These are phyloP conservation scores for Antitype chi DNA, from an alignment of 2,888 invertebrate genomes.

Conservation along the genomic window DNA sequence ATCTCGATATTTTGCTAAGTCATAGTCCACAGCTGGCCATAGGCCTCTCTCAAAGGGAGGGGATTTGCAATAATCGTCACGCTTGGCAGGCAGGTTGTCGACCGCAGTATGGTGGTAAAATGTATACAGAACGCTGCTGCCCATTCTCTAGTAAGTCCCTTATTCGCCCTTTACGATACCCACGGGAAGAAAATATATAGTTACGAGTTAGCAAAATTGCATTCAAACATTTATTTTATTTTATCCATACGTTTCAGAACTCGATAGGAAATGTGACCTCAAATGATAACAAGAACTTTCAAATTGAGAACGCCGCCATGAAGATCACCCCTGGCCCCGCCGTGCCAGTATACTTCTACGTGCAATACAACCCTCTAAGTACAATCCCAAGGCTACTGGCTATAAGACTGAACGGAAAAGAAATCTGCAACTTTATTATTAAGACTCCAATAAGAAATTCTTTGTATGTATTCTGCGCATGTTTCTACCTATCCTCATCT, in stretches of 20 bases:
- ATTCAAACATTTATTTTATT: neutral
- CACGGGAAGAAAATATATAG: no score
- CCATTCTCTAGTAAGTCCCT: no score
- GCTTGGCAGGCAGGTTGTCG: no score
- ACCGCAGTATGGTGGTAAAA: no score
- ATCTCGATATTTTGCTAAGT: no score
- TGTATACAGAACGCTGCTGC: no score
- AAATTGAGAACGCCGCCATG: constrained; percentile 90
- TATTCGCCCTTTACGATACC: no score
- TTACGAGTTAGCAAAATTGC: neutral
- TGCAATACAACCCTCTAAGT: constrained; percentile 88
- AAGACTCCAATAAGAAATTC: neutral
- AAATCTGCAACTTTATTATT: constrained; percentile 85
- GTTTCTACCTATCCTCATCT: neutral
- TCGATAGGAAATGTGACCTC: constrained; percentile 91
- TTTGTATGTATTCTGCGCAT: constrained; percentile 5
- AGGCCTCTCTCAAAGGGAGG: no score
- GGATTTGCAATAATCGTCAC: no score
- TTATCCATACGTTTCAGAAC: constrained; percentile 80
- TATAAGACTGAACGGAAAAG: constrained; percentile 90
- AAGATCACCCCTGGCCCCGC: constrained; percentile 90
- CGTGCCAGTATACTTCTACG: constrained; percentile 90
- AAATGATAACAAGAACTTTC: constrained; percentile 90
- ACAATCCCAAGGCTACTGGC: constrained; percentile 86
- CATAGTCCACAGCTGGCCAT: no score